Conservation (phyloP, 2,113 vertebrate species). For the Erythrocebus patas region DNA sequence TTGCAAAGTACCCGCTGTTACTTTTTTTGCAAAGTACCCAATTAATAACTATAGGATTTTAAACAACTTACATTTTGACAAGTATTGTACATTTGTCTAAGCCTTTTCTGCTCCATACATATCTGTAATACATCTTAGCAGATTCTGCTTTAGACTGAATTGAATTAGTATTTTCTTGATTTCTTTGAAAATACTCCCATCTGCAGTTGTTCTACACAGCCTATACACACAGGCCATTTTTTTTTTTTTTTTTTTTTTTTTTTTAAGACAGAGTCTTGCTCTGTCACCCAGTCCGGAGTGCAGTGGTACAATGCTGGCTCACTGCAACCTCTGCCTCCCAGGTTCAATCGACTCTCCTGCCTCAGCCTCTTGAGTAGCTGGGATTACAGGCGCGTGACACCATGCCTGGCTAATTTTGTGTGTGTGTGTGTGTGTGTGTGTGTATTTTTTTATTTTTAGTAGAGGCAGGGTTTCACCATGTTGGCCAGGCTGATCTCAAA, state of each 20-base stretch:
- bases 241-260: not conserved
- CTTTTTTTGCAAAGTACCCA: not conserved
- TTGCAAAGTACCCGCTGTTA: not conserved
- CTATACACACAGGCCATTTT: not conserved
- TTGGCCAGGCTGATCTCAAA: too few relatives aligned
- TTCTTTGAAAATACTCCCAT: constrained; percentile 17
- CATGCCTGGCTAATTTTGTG: too few relatives aligned
- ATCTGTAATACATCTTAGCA: not conserved
- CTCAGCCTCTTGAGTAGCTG: too few relatives aligned
- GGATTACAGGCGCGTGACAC: too few relatives aligned
- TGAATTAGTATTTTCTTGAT: not conserved
- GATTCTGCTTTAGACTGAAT: not conserved
- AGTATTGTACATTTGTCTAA: not conserved
- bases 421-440: too few relatives aligned
- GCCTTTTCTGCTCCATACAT: not conserved
- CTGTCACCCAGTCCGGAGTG: too few relatives aligned
- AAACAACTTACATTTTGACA: not conserved
- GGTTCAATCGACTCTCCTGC: too few relatives aligned
- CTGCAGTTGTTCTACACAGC: not conserved
- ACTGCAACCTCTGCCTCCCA: too few relatives aligned
- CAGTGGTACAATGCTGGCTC: too few relatives aligned
- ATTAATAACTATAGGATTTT: not conserved
- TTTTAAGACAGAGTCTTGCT: too few relatives aligned
- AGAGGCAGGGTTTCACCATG: too few relatives aligned
- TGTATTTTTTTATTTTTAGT: too few relatives aligned